phyloP scores from a whole-genome alignment of 1,140 invertebrate species.

The Tetragonula clypearis region DNA sequence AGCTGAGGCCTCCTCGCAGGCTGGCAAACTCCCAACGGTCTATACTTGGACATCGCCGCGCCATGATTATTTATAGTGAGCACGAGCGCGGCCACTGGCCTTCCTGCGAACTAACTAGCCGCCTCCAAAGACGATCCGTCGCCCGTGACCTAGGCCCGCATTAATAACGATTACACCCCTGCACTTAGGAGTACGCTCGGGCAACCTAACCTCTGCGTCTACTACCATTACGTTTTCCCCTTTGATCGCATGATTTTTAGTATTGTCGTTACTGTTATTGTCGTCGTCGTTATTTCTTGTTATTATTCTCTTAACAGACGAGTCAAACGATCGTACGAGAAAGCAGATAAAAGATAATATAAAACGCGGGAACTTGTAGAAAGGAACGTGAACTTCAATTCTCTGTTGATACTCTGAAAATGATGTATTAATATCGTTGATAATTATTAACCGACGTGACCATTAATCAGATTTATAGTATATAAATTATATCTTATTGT shows the following conservation, averaged over 20 bases:
- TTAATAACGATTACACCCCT: conserved; percentile 77
- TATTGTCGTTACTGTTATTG: neutral
- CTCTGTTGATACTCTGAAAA: neutral
- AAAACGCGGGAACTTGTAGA: too few relatives aligned
- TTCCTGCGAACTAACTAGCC: conserved; percentile 81
- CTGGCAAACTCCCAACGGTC: conserved; percentile 86
- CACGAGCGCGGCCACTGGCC: conserved; percentile 83
- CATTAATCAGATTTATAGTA: neutral
- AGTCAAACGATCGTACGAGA: neutral
- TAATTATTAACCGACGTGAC: neutral
- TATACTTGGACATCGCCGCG: conserved; percentile 88
- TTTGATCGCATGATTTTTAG: neutral
- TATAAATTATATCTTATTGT: neutral
- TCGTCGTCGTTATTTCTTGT: neutral
- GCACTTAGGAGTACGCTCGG: conserved; percentile 12
- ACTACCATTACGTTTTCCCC: too few relatives aligned
- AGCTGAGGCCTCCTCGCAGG: conserved; percentile 79
- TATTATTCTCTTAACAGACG: neutral
- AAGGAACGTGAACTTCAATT: neutral
- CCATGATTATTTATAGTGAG: conserved; percentile 83
- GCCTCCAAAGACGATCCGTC: conserved; percentile 74
- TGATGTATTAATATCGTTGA: neutral
- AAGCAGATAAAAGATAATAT: neutral
- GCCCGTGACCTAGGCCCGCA: conserved; percentile 83
- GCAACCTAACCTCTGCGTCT: conserved; percentile 45